Evolutionary conservation across 2,888 invertebrate genomes (phyloP), one percentile per base, ranked within the genome.

Genomic region (Phragmatobia fuliginosa): DNA sequence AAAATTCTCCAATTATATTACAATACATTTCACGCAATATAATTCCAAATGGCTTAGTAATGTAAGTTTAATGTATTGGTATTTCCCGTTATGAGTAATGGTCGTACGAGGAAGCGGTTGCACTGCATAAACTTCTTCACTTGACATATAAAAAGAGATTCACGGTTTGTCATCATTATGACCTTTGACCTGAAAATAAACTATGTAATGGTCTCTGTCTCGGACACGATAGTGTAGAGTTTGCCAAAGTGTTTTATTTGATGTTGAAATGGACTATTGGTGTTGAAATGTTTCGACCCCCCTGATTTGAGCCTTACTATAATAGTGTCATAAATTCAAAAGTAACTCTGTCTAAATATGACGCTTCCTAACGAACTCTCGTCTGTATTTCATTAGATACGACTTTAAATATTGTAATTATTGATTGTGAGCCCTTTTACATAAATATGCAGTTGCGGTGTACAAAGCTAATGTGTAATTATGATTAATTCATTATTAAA

Each of bases 61-160:
- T 62, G 28, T 62, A 41, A 41, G 18, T 62, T 62, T 41, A 62
- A 38, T 28, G 25, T 18, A 62, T 41, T 41, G 28, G 62, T 41
- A 41, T 62, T 62, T 62, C 41, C 62, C 28, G 41, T 38, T 62
- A 62, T 18, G 18, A 41, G 28, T 56, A 56, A 56, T 56, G 7
- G 16, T 28, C 16, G 3, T 56, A 16, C 11, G 56, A 28, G 6
- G 56, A 56, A 56, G 14, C 16, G 52, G 25, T 11, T 49, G n/a
- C n/a, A 49, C 49, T 25, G 10, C 28, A 16, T 28, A 28, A 56
- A 56, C 52, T 14, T 11, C 25, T 25, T 52, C n/a, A 25, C n/a
- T 49, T 49, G 25, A 49, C 52, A 10, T 25, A 16, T 21, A 14
- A 28, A 49, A 56, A 56, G 28, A 56, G 11, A 28, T 56, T 28